Conservation (phyloP, 1,140 invertebrate species). For the Eupristina koningsbergeri region DNA sequence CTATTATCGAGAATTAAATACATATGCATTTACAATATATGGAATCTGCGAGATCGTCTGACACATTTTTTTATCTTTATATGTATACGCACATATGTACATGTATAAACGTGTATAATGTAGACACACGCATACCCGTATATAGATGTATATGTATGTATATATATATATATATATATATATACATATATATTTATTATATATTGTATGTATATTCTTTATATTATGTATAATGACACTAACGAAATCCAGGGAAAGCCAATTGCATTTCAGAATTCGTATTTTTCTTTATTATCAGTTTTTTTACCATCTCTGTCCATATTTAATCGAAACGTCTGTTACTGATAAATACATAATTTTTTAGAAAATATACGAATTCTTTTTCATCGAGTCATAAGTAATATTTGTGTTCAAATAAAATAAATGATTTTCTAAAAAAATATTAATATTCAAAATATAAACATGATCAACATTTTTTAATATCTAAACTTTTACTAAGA, state of each 20-base stretch:
- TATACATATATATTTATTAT: too few species aligned
- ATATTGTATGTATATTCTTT: too few species aligned
- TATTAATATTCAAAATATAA: not conserved
- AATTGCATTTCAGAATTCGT: constrained; percentile 42
- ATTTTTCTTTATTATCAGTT: not conserved
- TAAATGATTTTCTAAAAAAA: too few species aligned
- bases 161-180: too few species aligned
- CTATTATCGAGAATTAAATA: constrained; percentile 64
- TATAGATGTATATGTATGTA: too few species aligned
- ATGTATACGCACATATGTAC: constrained; percentile 31
- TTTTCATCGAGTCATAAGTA: too few species aligned
- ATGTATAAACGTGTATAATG: constrained; percentile 45
- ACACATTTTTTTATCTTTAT: constrained; percentile 37
- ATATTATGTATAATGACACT: constrained; percentile 51
- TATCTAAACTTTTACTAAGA: too few species aligned
- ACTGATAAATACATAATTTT: not conserved
- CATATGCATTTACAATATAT: constrained; percentile 62
- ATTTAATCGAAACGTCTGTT: not conserved
- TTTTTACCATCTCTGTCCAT: not conserved
- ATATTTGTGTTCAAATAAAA: too few species aligned
- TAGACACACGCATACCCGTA: too few species aligned
- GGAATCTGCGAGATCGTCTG: constrained; percentile 59
- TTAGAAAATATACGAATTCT: not conserved
- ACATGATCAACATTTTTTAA: too few species aligned
- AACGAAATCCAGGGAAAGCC: constrained; percentile 54